Evolutionary conservation across 2,888 invertebrate genomes (phyloP).

Genomic region (Stomorhina lunata): DNA sequence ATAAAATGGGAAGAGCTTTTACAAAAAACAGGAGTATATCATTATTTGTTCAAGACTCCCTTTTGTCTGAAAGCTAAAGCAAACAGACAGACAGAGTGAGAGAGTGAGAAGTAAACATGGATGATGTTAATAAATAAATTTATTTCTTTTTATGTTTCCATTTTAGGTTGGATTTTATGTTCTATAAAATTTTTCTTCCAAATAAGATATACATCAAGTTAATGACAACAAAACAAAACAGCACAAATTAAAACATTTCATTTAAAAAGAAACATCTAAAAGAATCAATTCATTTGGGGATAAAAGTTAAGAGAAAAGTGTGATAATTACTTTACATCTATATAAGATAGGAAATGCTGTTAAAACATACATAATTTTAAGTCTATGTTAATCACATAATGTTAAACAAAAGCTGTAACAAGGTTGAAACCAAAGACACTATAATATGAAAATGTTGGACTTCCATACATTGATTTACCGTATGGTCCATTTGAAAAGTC

Average conservation of each 20-base stretch:
- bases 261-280: slow-evolving; percentile 3
- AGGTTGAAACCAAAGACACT: too few species aligned
- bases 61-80: slow-evolving; percentile 43
- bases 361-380: too few species aligned
- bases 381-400: too few species aligned
- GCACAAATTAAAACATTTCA: not conserved
- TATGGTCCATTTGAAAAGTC: too few species aligned
- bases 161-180: slow-evolving; percentile 27
- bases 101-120: not conserved
- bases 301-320: too few species aligned
- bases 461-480: too few species aligned
- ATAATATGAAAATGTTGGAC: too few species aligned
- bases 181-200: slow-evolving; percentile 45
- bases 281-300: slow-evolving; percentile 11
- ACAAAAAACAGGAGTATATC: slow-evolving; percentile 3
- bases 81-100: not conserved
- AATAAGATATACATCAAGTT: slow-evolving; percentile 21
- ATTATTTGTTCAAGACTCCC: slow-evolving; percentile 45
- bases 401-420: too few species aligned
- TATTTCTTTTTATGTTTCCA: not conserved
- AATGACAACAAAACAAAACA: slow-evolving; percentile 3
- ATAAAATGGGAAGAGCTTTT: too few species aligned
- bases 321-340: too few species aligned
- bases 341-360: too few species aligned
- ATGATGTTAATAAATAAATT: slow-evolving; percentile 30